Percentiles rank a stretch among this genome's conserved stretches.
phyloP scores from a whole-genome alignment of 2,888 invertebrate genomes.

The Carabus problematicus region DNA sequence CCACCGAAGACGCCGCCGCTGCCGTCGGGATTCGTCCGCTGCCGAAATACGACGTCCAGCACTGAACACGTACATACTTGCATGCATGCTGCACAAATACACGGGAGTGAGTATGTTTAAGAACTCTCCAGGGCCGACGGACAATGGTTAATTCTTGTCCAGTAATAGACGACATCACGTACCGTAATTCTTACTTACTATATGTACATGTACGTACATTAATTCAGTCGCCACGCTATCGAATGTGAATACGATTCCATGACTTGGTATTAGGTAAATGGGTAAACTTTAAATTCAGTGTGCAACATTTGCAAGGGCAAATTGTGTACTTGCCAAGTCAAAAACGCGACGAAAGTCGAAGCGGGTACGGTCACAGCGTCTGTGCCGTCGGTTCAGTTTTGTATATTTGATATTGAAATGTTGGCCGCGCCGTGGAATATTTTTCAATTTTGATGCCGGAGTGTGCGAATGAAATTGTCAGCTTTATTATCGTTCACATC shows the following conservation, averaged over 20 bases:
- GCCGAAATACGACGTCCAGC: slow-evolving; percentile 7
- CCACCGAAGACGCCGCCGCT: slow-evolving; percentile 29
- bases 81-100: not conserved
- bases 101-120: too few species aligned
- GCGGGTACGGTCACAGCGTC: not conserved
- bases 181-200: too few species aligned
- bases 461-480: slow-evolving; percentile 40
- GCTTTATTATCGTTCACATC: slow-evolving; percentile 39
- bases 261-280: too few species aligned
- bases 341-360: not conserved
- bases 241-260: too few species aligned
- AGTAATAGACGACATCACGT: too few species aligned
- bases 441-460: slow-evolving; percentile 41
- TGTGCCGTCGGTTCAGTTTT: not conserved
- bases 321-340: slow-evolving; percentile 7
- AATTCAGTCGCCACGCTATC: too few species aligned
- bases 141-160: too few species aligned
- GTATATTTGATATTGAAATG: slow-evolving; percentile 17
- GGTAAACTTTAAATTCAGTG: too few species aligned
- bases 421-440: slow-evolving; percentile 17
- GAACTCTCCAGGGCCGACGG: too few species aligned
- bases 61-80: not conserved
- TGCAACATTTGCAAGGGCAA: slow-evolving; percentile 1
- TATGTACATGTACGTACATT: too few species aligned
- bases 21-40: slow-evolving; percentile 18